Conservation (phyloP, 2,797 vertebrate genomes). For the Loriculus beryllinus region DNA sequence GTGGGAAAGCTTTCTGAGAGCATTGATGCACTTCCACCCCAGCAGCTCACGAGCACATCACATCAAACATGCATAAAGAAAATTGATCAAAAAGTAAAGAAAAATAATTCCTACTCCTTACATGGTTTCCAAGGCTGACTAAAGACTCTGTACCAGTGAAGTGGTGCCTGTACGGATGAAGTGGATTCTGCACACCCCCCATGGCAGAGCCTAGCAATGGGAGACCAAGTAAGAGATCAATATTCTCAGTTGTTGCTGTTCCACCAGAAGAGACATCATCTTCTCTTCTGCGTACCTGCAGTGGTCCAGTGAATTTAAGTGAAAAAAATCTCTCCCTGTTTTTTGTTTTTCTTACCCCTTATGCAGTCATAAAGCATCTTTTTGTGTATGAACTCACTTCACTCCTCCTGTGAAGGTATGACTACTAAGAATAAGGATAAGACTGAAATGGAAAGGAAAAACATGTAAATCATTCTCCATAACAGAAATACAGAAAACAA, state of each 20-base stretch:
- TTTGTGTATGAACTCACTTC: not conserved
- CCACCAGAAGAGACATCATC: not conserved
- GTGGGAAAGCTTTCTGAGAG: not conserved
- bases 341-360: not conserved
- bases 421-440: not conserved
- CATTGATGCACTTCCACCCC: not conserved
- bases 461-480: not conserved
- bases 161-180: not conserved
- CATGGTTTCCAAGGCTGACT: not conserved
- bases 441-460: not conserved
- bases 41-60: rapidly evolving
- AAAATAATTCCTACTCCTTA: not conserved
- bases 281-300: not conserved
- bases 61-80: not conserved
- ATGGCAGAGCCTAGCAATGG: not conserved
- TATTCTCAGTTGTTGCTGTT: not conserved
- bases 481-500: not conserved
- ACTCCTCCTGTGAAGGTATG: not conserved
- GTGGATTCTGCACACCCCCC: not conserved
- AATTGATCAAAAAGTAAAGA: not conserved
- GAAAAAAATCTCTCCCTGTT: not conserved
- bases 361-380: not conserved
- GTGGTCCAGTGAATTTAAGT: not conserved
- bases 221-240: rapidly evolving
- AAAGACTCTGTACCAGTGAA: not conserved